Evolutionary conservation across 2,797 vertebrate genomes (phyloP).

Genomic region (Buceros bicornis): DNA sequence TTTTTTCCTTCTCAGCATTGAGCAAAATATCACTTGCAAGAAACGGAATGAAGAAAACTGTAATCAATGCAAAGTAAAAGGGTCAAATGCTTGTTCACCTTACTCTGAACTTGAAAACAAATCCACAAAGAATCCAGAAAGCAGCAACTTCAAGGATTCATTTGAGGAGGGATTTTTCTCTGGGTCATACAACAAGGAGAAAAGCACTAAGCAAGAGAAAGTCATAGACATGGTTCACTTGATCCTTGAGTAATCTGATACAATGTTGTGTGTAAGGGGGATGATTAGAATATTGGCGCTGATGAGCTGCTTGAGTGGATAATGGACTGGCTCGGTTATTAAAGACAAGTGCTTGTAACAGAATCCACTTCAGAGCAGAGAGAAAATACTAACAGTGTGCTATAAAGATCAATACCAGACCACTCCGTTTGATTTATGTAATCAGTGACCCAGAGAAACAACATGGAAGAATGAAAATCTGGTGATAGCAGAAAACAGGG

Average conservation of each 20-base stretch:
- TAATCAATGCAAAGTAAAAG: background rate
- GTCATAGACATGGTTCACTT: background rate
- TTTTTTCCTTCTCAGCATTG: background rate
- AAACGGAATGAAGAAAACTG: background rate
- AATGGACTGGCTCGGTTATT: conserved; percentile 34
- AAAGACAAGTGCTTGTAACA: conserved; percentile 44
- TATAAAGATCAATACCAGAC: conserved; percentile 61
- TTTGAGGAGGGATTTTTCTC: background rate
- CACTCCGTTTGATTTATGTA: conserved; percentile 44
- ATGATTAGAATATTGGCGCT: background rate
- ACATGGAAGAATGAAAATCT: background rate
- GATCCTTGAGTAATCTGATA: conserved; percentile 18
- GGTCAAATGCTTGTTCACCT: background rate
- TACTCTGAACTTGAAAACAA: background rate
- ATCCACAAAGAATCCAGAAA: background rate
- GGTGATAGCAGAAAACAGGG: background rate
- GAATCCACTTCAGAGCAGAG: conserved; percentile 28
- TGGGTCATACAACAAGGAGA: background rate
- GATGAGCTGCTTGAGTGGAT: conserved; percentile 20
- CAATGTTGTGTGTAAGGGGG: background rate
- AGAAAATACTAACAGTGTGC: background rate
- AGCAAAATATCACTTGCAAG: background rate
- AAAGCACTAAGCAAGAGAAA: background rate
- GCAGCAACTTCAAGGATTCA: background rate
- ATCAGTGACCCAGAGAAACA: conserved; percentile 26